Evolutionary conservation across 1,140 invertebrate species (phyloP), one percentile per base, ranked within the genome.

Genomic region (Octopus sinensis): DNA sequence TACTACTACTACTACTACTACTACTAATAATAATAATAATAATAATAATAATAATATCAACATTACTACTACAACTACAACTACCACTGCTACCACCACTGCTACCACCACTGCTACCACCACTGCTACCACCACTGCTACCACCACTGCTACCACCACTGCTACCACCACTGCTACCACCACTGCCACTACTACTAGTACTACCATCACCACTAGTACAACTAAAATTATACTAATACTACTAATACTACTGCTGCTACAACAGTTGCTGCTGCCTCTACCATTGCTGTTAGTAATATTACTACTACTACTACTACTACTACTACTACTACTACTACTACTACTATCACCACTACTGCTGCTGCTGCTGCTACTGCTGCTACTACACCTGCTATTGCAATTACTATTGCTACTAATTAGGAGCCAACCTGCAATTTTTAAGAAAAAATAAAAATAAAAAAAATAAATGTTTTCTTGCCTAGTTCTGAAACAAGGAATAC

Each of bases 241-340:
- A 6, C n/a, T n/a, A n/a, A n/a, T n/a, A n/a, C n/a, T n/a, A n/a
- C n/a, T n/a, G n/a, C n/a, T n/a, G n/a, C n/a, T n/a, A n/a, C n/a
- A n/a, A n/a, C n/a, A n/a, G n/a, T n/a, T n/a, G n/a, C n/a, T n/a
- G n/a, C n/a, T n/a, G n/a, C 62, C 9, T 79, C 81, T 53, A 62
- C 13, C 7, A 52, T 23, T 23, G 30, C 12, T 71, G 73, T 54
- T 17, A 82, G 54, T 56, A 12, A 43, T 54, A 53, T 56, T 52
- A 62, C 54, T 73, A 82, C 43, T 23, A 82, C 78, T 10, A 51
- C 54, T 54, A 80, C 79, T 53, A 62, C n/a, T 54, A 79, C 54
- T 68, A 30, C 78, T 53, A 53, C 30, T 62, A 53, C 5, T 12
- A 51, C 54, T n/a, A 79, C 81, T 30, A 68, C 43, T 23, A 71